These are phyloP conservation scores for Gobiocypris rarus DNA, from an alignment of 2,113 vertebrate genomes.

Conservation along the genomic window DNA sequence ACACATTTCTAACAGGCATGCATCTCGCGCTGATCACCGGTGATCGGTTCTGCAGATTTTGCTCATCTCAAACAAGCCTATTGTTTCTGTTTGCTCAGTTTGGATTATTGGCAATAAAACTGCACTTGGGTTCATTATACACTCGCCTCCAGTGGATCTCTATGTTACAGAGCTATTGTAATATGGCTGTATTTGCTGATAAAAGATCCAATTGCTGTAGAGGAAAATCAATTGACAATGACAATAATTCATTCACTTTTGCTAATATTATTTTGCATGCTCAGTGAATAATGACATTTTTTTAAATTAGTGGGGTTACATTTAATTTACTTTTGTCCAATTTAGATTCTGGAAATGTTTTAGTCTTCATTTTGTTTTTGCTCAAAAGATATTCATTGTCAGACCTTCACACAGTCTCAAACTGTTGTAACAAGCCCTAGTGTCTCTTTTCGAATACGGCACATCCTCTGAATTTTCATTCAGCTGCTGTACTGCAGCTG, in stretches of 20 bases:
- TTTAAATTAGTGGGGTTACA: not conserved
- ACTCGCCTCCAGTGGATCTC: too few species aligned
- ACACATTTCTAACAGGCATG: too few species aligned
- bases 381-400: slow-evolving; percentile 6
- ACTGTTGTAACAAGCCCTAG: not conserved
- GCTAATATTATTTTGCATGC: not conserved
- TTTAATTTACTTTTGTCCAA: not conserved
- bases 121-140: too few species aligned
- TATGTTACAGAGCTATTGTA: not conserved
- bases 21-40: too few species aligned
- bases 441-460: not conserved
- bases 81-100: too few species aligned
- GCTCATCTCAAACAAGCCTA: too few species aligned
- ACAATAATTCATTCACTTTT: not conserved
- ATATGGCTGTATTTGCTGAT: not conserved
- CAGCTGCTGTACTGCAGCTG: too few species aligned
- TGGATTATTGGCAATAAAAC: too few species aligned
- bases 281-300: not conserved
- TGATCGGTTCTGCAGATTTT: too few species aligned
- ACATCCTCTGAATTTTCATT: slow-evolving; percentile 22
- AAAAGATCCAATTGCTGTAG: not conserved
- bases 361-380: not conserved
- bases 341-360: not conserved
- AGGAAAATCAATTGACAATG: not conserved
- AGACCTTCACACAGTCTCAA: slow-evolving; percentile 3